Percentiles rank a stretch among this genome's conserved stretches.
phyloP scores from a whole-genome alignment of 64 coral and sea anemone genomes.

The Pocillopora damicornis region DNA sequence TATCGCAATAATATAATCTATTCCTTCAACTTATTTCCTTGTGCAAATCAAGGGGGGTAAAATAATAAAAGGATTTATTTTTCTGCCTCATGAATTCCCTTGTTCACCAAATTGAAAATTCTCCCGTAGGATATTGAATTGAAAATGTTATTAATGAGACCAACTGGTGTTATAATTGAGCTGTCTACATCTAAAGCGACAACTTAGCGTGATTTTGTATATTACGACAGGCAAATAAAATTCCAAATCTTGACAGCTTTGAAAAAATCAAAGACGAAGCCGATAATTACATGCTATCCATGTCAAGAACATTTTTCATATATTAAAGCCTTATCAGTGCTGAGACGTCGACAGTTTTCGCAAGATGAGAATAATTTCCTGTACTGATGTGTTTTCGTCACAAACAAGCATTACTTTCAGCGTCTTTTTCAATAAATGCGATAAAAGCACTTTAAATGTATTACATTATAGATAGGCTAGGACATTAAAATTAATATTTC shows the following conservation, averaged over 20 bases:
- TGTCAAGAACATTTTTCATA: not conserved
- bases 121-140: not conserved
- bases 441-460: not conserved
- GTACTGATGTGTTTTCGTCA: not conserved
- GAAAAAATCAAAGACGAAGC: not conserved
- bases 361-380: not conserved
- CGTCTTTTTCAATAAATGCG: not conserved
- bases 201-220: not conserved
- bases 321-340: not conserved
- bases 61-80: too few relatives aligned
- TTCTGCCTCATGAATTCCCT: too few relatives aligned
- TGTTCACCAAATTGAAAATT: not conserved
- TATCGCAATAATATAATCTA: too few relatives aligned
- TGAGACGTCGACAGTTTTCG: not conserved
- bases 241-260: not conserved
- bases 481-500: not conserved
- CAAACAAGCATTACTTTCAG: not conserved
- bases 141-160: not conserved
- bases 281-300: not conserved
- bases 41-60: too few relatives aligned
- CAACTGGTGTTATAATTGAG: not conserved
- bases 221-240: not conserved
- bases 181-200: not conserved
- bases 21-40: too few relatives aligned
- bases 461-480: not conserved